Base-by-base conservation (phyloP, 2,888 invertebrate genomes). In the Chironomus riparius region DNA sequence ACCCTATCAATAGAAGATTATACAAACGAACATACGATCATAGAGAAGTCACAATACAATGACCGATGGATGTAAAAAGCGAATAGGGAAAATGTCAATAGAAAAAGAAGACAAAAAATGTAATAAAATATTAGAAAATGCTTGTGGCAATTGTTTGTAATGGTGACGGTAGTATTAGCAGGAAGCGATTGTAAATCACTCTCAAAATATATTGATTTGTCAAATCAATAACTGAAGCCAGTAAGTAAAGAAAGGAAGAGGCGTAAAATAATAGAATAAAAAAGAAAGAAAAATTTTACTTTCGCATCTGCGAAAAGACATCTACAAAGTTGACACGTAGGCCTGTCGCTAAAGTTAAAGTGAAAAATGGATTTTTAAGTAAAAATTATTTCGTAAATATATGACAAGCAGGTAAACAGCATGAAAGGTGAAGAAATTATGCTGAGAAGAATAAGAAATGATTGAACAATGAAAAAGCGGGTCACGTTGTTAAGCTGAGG, bases 401-500 rank as follows among this genome's bases (percentile, higher is more conserved):
- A 56, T 56, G 56, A 18, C 56, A 56, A 13, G 18, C 18, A 56
- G n/a, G n/a, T 56, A 56, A 56, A 18, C 56, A 56, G 15, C 56
- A 18, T 56, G 56, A 56, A 56, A 15, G n/a, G 38, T 38, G 38
- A 38, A 38, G 38, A 38, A 38, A 18, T 56, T 56, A 18, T 56
- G 56, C n/a, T 56, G 56, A 15, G 15, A 56, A 18, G 56, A 56
- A 18, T 56, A 7, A 18, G 56, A 15, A 71, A 21, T 65, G 65
- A 65, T 65, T 65, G 65, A 65, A 65, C 65, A 65, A 65, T 24
- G 65, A 65, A 24, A 62, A 65, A 65, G 3, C 65, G 65, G 65
- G 65, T 65, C 65, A 65, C 65, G 65, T 65, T 22, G 21, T 24
- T 24, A 65, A 65, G 18, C 38, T 56, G 56, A 18, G 56, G 6